Evolutionary conservation across 2,113 vertebrate species (phyloP).

Genomic region (Anolis carolinensis): DNA sequence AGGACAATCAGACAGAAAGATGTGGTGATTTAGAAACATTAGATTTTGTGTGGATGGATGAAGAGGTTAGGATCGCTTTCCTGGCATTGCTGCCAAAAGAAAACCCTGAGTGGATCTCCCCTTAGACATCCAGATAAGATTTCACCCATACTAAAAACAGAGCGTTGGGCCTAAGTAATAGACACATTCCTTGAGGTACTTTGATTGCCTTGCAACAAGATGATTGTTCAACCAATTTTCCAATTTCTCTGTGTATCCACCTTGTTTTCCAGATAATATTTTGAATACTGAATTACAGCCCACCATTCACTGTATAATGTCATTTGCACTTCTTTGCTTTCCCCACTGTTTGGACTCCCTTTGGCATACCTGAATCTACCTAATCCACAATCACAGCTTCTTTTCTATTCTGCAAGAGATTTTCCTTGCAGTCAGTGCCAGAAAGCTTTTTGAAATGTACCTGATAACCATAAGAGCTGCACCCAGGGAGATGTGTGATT

Average conservation of each 20-base stretch:
- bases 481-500: not conserved
- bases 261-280: not conserved
- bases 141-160: not conserved
- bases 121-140: not conserved
- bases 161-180: not conserved
- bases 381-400: no score
- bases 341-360: not conserved
- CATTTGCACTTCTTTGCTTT: not conserved
- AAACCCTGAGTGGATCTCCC: not conserved
- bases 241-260: not conserved
- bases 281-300: not conserved
- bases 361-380: no score
- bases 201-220: not conserved
- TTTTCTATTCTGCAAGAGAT: no score
- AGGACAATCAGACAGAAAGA: no score
- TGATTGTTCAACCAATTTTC: not conserved
- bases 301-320: no score
- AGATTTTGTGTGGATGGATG: no score
- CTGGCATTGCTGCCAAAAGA: no score
- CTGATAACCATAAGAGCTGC: no score
- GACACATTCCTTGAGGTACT: not conserved
- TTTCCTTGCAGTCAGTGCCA: no score
- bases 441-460: no score
- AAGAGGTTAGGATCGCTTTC: no score
- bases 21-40: no score